Evolutionary conservation across 2,888 invertebrate genomes (phyloP).

Genomic region (Eilema griseolum): DNA sequence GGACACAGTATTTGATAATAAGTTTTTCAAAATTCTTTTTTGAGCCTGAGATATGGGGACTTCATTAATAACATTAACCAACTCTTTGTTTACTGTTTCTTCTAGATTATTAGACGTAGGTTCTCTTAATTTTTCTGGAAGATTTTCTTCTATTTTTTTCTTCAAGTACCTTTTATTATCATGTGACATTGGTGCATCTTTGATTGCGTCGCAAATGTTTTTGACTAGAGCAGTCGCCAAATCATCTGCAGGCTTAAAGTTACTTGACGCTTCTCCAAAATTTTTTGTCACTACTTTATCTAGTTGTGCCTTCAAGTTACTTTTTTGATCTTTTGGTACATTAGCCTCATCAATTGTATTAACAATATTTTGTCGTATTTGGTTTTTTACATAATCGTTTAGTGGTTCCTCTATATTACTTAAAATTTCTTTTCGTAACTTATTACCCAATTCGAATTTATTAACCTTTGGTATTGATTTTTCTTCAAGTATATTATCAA

Average conservation of each 20-base stretch:
- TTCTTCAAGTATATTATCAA: constrained; percentile 15
- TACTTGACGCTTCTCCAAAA: background rate
- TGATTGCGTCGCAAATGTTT: constrained; percentile 7
- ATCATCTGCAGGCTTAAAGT: constrained; percentile 1
- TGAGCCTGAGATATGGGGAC: constrained; percentile 2
- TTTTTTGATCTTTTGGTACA: constrained; percentile 14
- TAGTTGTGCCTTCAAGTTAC: constrained; percentile 16
- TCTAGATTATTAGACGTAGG: constrained; percentile 11
- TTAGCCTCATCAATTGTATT: constrained; percentile 7
- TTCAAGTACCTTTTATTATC: constrained; percentile 17
- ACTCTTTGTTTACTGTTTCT: constrained; percentile 13
- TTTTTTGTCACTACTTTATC: constrained; percentile 1
- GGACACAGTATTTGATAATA: constrained; percentile 5
- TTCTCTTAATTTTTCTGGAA: constrained; percentile 10
- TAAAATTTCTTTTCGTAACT: constrained; percentile 2
- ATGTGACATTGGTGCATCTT: constrained; percentile 15
- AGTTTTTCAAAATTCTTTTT: constrained; percentile 17
- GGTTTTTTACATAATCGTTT: background rate
- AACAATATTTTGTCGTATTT: constrained; percentile 13
- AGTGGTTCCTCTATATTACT: constrained; percentile 6
- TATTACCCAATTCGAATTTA: constrained; percentile 15
- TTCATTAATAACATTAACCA: constrained; percentile 21
- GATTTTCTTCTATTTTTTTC: constrained; percentile 14
- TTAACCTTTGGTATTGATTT: constrained; percentile 7
- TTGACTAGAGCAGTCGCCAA: background rate